Evolutionary conservation across 2,113 vertebrate genomes (phyloP).

Genomic region (Camarhynchus parvulus): DNA sequence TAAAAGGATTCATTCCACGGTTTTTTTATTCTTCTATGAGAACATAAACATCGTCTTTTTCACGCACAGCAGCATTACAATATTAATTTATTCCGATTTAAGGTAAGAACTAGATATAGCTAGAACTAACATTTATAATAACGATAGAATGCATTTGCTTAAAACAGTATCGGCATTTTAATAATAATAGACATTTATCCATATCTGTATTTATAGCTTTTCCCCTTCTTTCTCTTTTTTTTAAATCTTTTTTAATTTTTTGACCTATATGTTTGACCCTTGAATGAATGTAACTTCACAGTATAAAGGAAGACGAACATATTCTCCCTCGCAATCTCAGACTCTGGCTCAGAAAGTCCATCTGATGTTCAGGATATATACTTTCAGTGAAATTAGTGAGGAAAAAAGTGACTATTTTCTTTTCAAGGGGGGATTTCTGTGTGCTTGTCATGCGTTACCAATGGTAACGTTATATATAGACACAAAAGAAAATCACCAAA

Average conservation of each 20-base stretch:
- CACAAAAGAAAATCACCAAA: constrained; percentile 55
- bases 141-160: constrained; percentile 83
- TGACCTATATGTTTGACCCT: constrained; percentile 76
- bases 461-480: constrained; percentile 72
- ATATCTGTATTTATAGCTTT: constrained; percentile 83
- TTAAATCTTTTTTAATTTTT: neutral
- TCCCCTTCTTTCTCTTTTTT: constrained; percentile 32
- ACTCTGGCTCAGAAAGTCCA: constrained; percentile 65
- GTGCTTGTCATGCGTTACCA: constrained; percentile 80
- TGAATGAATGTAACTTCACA: constrained; percentile 82
- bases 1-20: constrained; percentile 79
- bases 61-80: constrained; percentile 85
- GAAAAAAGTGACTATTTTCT: constrained; percentile 38
- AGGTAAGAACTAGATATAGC: constrained; percentile 81
- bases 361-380: constrained; percentile 49
- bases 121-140: constrained; percentile 85
- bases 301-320: constrained; percentile 77
- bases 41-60: constrained; percentile 84
- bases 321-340: constrained; percentile 68
- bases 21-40: constrained; percentile 82
- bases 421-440: constrained; percentile 63
- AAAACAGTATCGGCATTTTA: constrained; percentile 80
- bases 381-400: constrained; percentile 65
- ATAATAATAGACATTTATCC: constrained; percentile 87
- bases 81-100: constrained; percentile 84